Base-by-base conservation (phyloP, 2,113 vertebrate genomes). In the Prunella fulvescens region DNA sequence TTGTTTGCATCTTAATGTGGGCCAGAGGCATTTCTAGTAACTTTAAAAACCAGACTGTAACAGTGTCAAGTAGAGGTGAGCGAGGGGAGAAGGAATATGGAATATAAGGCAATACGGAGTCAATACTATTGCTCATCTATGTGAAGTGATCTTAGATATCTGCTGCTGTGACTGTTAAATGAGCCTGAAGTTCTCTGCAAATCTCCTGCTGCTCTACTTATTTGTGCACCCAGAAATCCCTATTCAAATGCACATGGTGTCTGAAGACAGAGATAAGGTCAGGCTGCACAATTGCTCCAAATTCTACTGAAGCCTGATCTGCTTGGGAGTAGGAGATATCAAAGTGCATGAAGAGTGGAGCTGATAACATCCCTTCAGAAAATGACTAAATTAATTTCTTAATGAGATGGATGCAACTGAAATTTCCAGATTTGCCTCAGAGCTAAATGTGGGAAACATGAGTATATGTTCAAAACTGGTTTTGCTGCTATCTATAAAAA, bases 281-380 rank as follows among this genome's bases (percentile, higher is more conserved):
- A 66, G 65, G 74, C 67, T 81, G 83, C 31, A 47, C 39, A 86
- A 64, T 70, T 26, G 2, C 47, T 95, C 89, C 93, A 90, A 72
- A 93, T 86, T 94, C 81, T 62, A 1, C 69, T 79, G 40, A 48
- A 94, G 81, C 54, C 37, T 81, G 69, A 77, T 96, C 91, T 82
- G 72, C 71, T 79, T 81, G 26, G 12, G 70, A 79, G 82, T 76
- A 66, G 65, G 70, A 78, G 81, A 69, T 91, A 89, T 28, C 37
- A 47, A 50, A 37, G 66, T 20, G 23, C 26, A 57, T 72, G 47
- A 92, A 78, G 76, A 96, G 31, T 24, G 37, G 60, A 47, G 51
- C 53, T 93, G 64, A 90, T 96, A 85, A 88, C 40, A 71, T 66
- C 62, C 42, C 37, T 19, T 47, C 69, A 64, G 20, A 79, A 96